Conservation (phyloP, 2,888 invertebrate species). For the Synanthedon tipuliformis region DNA sequence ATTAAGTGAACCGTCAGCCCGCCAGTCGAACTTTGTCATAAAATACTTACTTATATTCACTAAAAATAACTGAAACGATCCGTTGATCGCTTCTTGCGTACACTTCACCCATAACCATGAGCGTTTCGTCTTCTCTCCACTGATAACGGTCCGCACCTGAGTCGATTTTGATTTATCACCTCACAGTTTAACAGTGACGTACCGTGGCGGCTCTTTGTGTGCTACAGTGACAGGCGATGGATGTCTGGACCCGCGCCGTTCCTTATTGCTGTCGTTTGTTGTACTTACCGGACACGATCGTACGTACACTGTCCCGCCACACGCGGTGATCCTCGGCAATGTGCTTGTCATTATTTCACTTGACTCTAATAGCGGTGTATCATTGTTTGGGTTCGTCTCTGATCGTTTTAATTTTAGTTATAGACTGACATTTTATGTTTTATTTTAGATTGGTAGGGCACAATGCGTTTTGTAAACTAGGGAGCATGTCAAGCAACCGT, state of each 20-base stretch:
- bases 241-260: conserved; percentile 42
- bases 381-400: no score
- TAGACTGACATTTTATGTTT: no score
- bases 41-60: no score
- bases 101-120: neutral
- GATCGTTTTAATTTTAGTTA: no score
- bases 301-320: conserved; percentile 11
- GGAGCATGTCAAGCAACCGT: no score
- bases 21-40: no score
- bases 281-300: conserved; percentile 58
- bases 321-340: neutral
- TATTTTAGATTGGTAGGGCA: no score
- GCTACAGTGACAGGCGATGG: conserved; percentile 46
- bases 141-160: conserved; percentile 6
- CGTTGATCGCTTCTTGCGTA: neutral
- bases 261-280: conserved; percentile 60
- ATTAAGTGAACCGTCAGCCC: no score
- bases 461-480: no score
- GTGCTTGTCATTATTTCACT: no score
- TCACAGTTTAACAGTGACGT: conserved; percentile 32
- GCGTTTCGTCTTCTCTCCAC: neutral
- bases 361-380: no score
- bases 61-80: no score
- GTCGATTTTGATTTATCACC: conserved; percentile 50
- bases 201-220: conserved; percentile 31